Base-by-base conservation (phyloP, 2,797 vertebrate genomes). In the Schizopygopsis pylzovi region DNA sequence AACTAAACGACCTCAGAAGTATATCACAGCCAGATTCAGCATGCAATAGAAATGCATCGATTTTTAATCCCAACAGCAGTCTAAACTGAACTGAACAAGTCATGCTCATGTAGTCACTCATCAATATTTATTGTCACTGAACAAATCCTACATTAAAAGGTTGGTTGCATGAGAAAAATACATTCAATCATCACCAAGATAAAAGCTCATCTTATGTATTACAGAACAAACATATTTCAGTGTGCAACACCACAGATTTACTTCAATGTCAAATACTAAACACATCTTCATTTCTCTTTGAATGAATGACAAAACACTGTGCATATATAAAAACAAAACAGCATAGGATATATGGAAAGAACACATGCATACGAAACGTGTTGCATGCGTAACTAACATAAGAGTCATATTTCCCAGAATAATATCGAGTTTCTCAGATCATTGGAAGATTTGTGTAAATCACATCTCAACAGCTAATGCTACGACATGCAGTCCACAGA, bases 111-210 rank as follows among this genome's bases (percentile, higher is more conserved):
- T 7, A 52, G 47, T 63, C 9, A 0, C 33, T 56, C 75, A 13
- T 43, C 25, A 47, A 33, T 67, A 80, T 80, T 80, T 67, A 67
- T 80, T 67, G 25, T 67, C 28, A 80, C 41, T 80, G 41, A 80
- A 33, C 33, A 2, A 79, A 8, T 63, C 56, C 77, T 47, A 80
- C 78, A 80, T 49, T 67, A 79, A 80, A 73, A 65, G 67, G 59
- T 25, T 80, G 47, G 10, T 80, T 80, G 78, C 41, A 67, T 80
- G 43, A 80, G 61, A 80, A 67, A 65, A 80, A 47, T 80, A 80
- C 59, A 65, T 80, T 80, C 78, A 80, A 1, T 49, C 28, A 67
- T 25, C 18, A 65, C 25, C 59, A 33, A 65, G 16, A 45, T 65
- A 22, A 76, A 61, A 70, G 6, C 9, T n/a, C 12, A 25, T 33